Percentiles rank a stretch among this genome's conserved stretches.
Evolutionary conservation across 1,140 invertebrate genomes (phyloP).

Genomic region (Musca vetustissima): DNA sequence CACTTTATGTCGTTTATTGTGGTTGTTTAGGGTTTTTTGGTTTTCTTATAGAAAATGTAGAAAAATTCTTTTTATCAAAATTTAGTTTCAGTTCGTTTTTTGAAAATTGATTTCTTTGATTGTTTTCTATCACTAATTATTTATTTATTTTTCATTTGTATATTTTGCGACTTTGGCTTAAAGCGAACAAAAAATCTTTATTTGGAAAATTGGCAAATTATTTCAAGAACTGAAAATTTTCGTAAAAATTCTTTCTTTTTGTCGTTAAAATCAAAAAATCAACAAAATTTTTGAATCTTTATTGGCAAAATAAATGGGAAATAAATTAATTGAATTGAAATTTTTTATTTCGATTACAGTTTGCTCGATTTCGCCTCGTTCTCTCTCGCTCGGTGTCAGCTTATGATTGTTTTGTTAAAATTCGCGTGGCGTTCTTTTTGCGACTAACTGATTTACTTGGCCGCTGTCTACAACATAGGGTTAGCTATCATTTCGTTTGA

Average conservation of each 20-base stretch:
- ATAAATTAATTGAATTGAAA: not conserved
- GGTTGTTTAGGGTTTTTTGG: not conserved
- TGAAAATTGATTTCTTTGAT: not conserved
- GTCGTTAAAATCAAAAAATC: not conserved
- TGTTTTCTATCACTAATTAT: too few relatives aligned
- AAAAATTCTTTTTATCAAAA: slow-evolving; percentile 9
- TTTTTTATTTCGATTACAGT: too few relatives aligned
- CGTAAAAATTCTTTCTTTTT: not conserved
- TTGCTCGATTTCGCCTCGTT: too few relatives aligned
- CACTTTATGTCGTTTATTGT: slow-evolving; percentile 8
- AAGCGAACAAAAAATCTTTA: too few relatives aligned
- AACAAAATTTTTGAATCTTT: slow-evolving; percentile 13
- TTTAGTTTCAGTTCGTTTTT: not conserved
- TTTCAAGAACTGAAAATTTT: not conserved
- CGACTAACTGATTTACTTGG: slow-evolving; percentile 47
- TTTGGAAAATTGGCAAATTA: too few relatives aligned
- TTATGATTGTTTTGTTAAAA: slow-evolving; percentile 16
- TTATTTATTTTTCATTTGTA: too few relatives aligned
- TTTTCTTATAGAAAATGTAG: not conserved
- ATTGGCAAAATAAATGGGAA: not conserved
- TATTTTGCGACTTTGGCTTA: too few relatives aligned
- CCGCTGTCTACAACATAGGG: slow-evolving; percentile 40
- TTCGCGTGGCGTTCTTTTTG: slow-evolving; percentile 51
- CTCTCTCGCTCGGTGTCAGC: too few relatives aligned
- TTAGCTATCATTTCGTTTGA: slow-evolving; percentile 33